phyloP scores from a whole-genome alignment of 2,888 invertebrate genomes.

The Steinernema carpocapsae region DNA sequence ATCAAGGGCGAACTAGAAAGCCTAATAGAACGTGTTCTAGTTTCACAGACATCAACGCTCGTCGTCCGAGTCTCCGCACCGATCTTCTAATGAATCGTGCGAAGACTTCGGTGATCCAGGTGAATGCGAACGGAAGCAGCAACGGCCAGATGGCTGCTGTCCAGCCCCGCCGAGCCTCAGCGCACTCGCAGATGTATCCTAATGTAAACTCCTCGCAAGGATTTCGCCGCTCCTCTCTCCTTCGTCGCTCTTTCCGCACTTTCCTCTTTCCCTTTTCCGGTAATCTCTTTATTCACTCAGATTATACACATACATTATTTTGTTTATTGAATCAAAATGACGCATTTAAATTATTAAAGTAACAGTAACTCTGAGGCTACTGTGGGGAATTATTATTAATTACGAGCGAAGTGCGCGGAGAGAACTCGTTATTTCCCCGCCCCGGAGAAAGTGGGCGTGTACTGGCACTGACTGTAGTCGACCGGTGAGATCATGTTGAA shows the following conservation, averaged over 20 bases:
- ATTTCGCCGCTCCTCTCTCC: background rate
- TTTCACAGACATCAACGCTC: slow-evolving; percentile 73
- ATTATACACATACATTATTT: background rate
- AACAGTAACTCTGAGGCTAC: background rate
- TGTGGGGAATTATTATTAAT: slow-evolving; percentile 24
- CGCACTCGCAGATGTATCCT: slow-evolving; percentile 1
- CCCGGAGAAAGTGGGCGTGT: slow-evolving; percentile 69
- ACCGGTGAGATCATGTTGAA: slow-evolving; percentile 70
- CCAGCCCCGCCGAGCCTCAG: too few species aligned
- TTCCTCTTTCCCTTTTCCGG: background rate
- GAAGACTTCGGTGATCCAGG: slow-evolving; percentile 38
- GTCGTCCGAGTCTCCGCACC: slow-evolving; percentile 84
- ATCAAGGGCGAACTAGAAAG: too few species aligned
- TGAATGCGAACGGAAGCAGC: slow-evolving; percentile 7
- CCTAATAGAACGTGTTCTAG: slow-evolving; percentile 37
- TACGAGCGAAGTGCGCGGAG: background rate
- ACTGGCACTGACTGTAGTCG: slow-evolving; percentile 69
- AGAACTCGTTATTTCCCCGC: slow-evolving; percentile 62
- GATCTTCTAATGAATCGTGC: slow-evolving; percentile 72
- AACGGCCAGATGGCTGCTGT: background rate
- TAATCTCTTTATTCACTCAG: too few species aligned
- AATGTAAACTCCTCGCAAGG: background rate
- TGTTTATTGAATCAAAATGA: slow-evolving; percentile 8
- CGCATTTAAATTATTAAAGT: background rate
- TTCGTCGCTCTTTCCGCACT: background rate